Percentiles rank a stretch among this genome's conserved stretches.
Evolutionary conservation across 2,888 invertebrate species (phyloP).

Genomic region (Tuta absoluta): DNA sequence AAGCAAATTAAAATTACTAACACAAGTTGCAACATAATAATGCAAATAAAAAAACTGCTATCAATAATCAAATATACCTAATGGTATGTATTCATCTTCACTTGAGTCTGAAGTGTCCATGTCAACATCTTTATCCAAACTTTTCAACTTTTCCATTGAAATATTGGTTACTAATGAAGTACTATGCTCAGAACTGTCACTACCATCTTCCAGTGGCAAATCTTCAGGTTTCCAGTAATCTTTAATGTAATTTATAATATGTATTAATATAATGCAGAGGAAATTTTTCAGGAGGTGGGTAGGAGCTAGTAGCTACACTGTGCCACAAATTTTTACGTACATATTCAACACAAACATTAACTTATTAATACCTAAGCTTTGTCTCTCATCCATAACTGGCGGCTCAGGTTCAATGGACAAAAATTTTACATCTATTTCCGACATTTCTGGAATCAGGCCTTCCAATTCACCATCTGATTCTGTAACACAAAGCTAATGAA

Average conservation of each 20-base stretch:
- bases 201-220: conserved; percentile 65
- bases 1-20: background rate
- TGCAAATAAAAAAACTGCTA: background rate
- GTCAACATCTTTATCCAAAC: conserved; percentile 61
- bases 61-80: conserved; percentile 7
- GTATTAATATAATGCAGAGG: no score
- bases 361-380: conserved; percentile 15
- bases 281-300: no score
- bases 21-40: background rate
- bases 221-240: conserved; percentile 76
- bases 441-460: conserved; percentile 68
- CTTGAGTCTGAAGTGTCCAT: conserved; percentile 69
- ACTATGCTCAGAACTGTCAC: conserved; percentile 74
- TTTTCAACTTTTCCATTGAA: conserved; percentile 67
- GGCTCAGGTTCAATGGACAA: conserved; percentile 68
- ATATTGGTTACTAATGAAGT: conserved; percentile 70
- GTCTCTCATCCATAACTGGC: conserved; percentile 9
- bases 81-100: conserved; percentile 76
- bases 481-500: conserved; percentile 45
- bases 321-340: no score
- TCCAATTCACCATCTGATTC: conserved; percentile 73
- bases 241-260: no score
- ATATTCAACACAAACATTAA: no score
- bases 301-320: no score
- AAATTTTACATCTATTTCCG: conserved; percentile 65